phyloP scores from a whole-genome alignment of 1,140 invertebrate genomes.

The Papilio glaucus region DNA sequence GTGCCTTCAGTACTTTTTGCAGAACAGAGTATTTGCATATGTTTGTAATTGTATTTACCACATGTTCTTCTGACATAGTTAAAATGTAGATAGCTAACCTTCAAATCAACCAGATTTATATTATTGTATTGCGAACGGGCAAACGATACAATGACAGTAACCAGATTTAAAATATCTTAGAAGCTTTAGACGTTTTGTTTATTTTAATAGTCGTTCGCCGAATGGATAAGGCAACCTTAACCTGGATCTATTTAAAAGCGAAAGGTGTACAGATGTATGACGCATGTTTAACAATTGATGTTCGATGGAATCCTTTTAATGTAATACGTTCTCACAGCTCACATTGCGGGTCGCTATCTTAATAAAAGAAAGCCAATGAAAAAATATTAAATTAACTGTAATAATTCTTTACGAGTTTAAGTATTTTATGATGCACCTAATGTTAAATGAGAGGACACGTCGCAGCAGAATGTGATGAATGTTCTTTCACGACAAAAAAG shows the following conservation, averaged over 20 bases:
- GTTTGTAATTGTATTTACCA: not conserved
- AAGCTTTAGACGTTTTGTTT: slow-evolving; percentile 2
- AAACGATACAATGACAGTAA: not conserved
- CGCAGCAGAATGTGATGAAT: too few relatives aligned
- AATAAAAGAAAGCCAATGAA: not conserved
- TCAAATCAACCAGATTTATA: not conserved
- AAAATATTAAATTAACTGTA: not conserved
- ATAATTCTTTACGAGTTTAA: too few relatives aligned
- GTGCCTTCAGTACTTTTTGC: too few relatives aligned
- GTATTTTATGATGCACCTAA: too few relatives aligned
- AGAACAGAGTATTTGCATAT: not conserved
- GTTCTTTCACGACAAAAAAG: too few relatives aligned
- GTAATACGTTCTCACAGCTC: not conserved
- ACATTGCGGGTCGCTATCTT: not conserved
- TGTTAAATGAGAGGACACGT: too few relatives aligned
- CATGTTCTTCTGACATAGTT: not conserved
- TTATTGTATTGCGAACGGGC: not conserved
- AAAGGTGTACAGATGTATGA: not conserved
- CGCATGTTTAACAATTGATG: not conserved
- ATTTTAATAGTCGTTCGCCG: not conserved
- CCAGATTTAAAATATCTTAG: slow-evolving; percentile 7
- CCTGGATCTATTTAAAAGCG: not conserved
- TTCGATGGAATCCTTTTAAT: not conserved
- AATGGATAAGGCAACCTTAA: slow-evolving; percentile 5
- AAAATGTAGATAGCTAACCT: not conserved